Percentiles rank a stretch among this genome's conserved stretches.
phyloP scores from a whole-genome alignment of 2,113 vertebrate genomes.

The Petroica traversi region DNA sequence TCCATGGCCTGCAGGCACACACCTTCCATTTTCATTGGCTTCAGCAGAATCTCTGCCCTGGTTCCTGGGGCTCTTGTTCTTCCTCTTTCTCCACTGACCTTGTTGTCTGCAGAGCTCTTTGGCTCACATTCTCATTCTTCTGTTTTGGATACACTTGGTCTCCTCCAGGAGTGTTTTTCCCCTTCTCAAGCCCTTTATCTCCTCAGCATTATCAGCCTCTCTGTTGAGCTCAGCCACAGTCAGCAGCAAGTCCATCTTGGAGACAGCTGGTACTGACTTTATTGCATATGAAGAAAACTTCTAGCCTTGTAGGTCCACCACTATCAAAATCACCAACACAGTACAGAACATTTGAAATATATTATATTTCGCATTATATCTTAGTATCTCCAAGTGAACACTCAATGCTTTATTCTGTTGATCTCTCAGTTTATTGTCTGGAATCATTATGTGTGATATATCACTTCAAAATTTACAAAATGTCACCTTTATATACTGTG shows the following conservation, averaged over 20 bases:
- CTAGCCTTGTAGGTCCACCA: background rate
- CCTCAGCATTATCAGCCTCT: fast-evolving
- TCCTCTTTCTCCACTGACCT: background rate
- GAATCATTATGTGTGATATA: background rate
- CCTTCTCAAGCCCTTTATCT: background rate
- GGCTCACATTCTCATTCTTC: background rate
- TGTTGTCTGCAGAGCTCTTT: background rate
- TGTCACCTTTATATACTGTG: background rate
- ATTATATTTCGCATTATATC: background rate
- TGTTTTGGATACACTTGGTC: background rate
- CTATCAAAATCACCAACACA: background rate
- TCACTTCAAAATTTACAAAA: slow-evolving; percentile 34
- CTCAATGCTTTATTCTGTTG: background rate
- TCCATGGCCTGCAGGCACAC: background rate
- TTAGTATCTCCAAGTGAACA: background rate
- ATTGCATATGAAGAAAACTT: background rate
- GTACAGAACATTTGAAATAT: fast-evolving
- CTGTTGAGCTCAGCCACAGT: fast-evolving
- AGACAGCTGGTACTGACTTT: background rate
- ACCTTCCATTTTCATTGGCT: background rate
- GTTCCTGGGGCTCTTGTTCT: background rate
- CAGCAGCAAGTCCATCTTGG: background rate
- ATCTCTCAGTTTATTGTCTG: background rate
- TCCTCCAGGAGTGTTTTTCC: fast-evolving
- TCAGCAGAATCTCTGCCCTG: background rate